These are phyloP conservation scores for Drosophila ananassae DNA, from an alignment of 1,140 invertebrate species.

Conservation along the genomic window DNA sequence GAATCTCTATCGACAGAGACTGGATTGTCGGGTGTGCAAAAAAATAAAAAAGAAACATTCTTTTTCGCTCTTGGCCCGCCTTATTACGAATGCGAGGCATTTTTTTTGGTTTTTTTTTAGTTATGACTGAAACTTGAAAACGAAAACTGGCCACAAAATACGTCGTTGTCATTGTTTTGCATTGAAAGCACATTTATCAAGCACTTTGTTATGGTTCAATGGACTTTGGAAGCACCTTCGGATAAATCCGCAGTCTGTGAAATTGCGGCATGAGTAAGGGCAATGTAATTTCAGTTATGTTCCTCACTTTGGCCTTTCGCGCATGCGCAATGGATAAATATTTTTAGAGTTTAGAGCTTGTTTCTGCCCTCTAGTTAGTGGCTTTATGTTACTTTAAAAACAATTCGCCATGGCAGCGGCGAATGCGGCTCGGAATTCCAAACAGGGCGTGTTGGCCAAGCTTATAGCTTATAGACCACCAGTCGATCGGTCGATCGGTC, in stretches of 20 bases:
- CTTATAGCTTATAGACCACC: conserved; percentile 33
- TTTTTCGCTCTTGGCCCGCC: conserved; percentile 14
- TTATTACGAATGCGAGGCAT: conserved; percentile 23
- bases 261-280: conserved; percentile 2
- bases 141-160: conserved; percentile 31
- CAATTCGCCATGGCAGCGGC: conserved; percentile 45
- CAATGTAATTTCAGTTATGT: conserved; percentile 28
- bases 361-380: conserved; percentile 34
- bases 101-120: conserved; percentile 28
- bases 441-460: conserved; percentile 54
- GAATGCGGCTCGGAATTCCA: conserved; percentile 53
- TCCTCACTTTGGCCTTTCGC: conserved; percentile 25
- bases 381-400: conserved; percentile 34
- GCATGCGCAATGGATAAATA: conserved; percentile 23
- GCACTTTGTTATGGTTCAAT: conserved; percentile 57
- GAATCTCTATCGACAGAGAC: conserved; percentile 15
- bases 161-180: conserved; percentile 30
- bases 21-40: conserved; percentile 31
- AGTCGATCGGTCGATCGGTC: conserved; percentile 13
- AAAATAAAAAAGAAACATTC: conserved; percentile 14
- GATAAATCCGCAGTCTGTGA: conserved; percentile 13
- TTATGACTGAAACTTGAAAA: conserved; percentile 15
- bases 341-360: conserved; percentile 13
- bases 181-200: conserved; percentile 37
- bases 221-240: conserved; percentile 31